Conservation (phyloP, 1,140 invertebrate species). For the Amphibalanus amphitrite region DNA sequence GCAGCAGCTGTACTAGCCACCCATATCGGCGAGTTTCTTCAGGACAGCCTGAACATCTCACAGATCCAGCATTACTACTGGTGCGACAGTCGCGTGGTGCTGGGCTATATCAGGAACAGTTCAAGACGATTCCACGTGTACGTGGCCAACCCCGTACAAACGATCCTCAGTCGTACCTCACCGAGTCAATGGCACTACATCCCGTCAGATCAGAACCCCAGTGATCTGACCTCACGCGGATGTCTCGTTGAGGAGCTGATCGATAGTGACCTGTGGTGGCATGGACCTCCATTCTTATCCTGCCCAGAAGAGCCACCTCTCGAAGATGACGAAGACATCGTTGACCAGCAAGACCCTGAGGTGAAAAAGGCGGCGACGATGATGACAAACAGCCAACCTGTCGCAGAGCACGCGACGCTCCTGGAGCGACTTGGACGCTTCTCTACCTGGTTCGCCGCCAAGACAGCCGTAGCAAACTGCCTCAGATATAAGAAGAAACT, state of each 20-base stretch:
- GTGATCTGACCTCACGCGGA: neutral
- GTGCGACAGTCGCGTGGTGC: conserved; percentile 2
- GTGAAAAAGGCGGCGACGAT: no score
- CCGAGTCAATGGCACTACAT: neutral
- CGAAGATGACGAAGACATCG: neutral
- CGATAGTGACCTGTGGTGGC: neutral
- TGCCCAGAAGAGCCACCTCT: neutral
- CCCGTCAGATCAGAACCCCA: neutral
- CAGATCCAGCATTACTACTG: conserved; percentile 1
- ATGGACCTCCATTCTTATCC: neutral
- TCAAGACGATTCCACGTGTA: conserved; percentile 5
- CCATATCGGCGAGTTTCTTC: neutral
- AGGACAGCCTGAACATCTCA: neutral
- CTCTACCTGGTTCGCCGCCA: neutral
- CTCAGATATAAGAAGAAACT: neutral
- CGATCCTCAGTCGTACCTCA: neutral
- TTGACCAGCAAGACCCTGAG: neutral
- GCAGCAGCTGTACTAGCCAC: neutral
- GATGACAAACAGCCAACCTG: no score
- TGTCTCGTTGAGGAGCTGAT: neutral
- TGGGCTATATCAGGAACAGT: conserved; percentile 2
- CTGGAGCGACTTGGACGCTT: neutral
- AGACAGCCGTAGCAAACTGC: neutral
- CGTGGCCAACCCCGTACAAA: conserved; percentile 3
- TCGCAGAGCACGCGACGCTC: no score